Percentiles rank a stretch among this genome's conserved stretches.
Conservation (phyloP, 2,113 vertebrate species). For the Phodopus roborovskii region DNA sequence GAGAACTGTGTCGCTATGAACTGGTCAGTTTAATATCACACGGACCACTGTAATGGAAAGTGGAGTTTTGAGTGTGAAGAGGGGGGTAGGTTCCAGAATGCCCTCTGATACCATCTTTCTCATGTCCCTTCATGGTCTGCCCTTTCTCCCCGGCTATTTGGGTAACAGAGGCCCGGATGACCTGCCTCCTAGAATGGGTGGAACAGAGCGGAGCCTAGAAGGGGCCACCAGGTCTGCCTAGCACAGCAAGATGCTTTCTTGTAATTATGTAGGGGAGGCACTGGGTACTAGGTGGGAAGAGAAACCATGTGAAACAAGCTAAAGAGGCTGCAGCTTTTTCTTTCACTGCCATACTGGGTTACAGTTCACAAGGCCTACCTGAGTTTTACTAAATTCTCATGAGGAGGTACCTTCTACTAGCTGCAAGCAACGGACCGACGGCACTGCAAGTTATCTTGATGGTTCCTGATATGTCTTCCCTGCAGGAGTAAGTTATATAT, state of each 20-base stretch:
- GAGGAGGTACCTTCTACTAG: not conserved
- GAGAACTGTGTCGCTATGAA: not conserved
- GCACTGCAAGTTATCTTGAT: not conserved
- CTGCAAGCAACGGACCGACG: not conserved
- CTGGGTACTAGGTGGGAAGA: not conserved
- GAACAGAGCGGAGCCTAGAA: not conserved
- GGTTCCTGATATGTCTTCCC: not conserved
- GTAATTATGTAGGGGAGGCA: not conserved
- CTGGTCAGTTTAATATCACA: not conserved
- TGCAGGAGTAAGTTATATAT: not conserved
- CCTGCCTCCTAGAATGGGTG: not conserved
- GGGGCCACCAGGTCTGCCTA: not conserved
- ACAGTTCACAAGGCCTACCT: not conserved
- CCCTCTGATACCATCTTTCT: not conserved
- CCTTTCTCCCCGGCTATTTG: not conserved
- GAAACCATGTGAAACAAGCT: not conserved
- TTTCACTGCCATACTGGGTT: not conserved
- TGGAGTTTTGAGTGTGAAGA: not conserved
- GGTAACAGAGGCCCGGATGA: not conserved
- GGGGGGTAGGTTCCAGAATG: not conserved
- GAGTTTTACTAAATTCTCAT: not conserved
- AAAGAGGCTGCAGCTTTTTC: not conserved
- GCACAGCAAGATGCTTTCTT: conserved; percentile 48
- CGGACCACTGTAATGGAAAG: not conserved
- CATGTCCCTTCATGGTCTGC: not conserved